Evolutionary conservation across 2,113 vertebrate genomes (phyloP).

Genomic region (Neogobius melanostomus): DNA sequence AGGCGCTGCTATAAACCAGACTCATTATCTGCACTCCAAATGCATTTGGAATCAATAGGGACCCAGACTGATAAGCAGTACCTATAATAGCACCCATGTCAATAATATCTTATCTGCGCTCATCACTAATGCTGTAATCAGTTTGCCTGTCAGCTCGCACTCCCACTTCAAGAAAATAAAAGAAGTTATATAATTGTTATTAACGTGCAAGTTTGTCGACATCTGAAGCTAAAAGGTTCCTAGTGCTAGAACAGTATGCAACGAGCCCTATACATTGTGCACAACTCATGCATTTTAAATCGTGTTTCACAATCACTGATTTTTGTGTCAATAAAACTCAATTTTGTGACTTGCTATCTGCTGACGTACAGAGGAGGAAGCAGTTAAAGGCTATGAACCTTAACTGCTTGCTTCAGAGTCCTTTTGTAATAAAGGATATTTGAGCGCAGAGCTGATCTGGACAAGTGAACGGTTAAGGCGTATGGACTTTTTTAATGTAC

Average conservation of each 20-base stretch:
- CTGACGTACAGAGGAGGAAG: too few species aligned
- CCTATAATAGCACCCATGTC: neutral
- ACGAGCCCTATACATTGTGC: neutral
- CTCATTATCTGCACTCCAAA: slow-evolving; percentile 6
- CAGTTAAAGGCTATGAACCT: too few species aligned
- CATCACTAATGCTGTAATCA: neutral
- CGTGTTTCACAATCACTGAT: too few species aligned
- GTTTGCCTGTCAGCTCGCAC: slow-evolving; percentile 2
- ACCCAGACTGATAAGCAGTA: slow-evolving; percentile 4
- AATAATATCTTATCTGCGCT: neutral
- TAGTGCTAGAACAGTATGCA: neutral
- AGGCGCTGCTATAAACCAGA: neutral
- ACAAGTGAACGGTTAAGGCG: too few species aligned
- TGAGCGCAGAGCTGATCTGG: too few species aligned
- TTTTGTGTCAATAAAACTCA: too few species aligned
- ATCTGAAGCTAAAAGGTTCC: neutral
- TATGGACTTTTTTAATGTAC: too few species aligned
- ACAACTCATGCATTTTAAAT: too few species aligned
- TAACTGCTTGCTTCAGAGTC: too few species aligned
- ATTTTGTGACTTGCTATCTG: too few species aligned
- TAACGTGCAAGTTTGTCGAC: neutral
- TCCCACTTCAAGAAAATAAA: neutral
- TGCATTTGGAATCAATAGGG: neutral
- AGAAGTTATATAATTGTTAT: neutral
- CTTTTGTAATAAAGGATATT: too few species aligned